These are phyloP conservation scores for Candoia aspera DNA, from an alignment of 2,113 vertebrate genomes.

Conservation along the genomic window DNA sequence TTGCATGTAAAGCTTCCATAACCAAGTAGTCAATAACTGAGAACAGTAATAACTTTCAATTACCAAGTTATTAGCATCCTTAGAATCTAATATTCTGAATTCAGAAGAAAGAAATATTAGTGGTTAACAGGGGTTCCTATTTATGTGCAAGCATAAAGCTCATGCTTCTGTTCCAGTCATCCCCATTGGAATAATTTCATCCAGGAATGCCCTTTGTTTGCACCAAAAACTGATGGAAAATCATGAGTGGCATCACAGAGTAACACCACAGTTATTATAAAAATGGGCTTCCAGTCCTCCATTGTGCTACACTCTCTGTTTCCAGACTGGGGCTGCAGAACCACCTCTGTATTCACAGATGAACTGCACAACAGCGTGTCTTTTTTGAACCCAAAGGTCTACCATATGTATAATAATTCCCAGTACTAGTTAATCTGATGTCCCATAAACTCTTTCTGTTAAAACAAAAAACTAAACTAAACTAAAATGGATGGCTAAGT, in stretches of 20 bases:
- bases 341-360: too few relatives aligned
- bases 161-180: background rate
- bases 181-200: background rate
- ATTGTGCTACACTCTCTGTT: too few relatives aligned
- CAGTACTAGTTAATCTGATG: background rate
- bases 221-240: too few relatives aligned
- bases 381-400: too few relatives aligned
- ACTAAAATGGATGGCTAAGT: background rate
- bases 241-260: too few relatives aligned
- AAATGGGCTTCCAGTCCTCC: too few relatives aligned
- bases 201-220: background rate
- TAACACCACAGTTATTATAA: too few relatives aligned
- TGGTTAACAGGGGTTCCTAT: background rate
- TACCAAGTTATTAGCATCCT: background rate
- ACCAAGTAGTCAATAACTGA: background rate
- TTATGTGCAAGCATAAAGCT: background rate
- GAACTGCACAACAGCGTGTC: too few relatives aligned
- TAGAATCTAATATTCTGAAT: background rate
- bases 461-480: background rate
- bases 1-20: background rate
- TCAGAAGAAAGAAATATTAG: constrained; percentile 35
- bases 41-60: background rate
- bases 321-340: too few relatives aligned
- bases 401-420: background rate
- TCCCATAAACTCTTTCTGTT: background rate